These are phyloP conservation scores for Xanthia icteritia DNA, from an alignment of 2,888 invertebrate species.

Conservation along the genomic window DNA sequence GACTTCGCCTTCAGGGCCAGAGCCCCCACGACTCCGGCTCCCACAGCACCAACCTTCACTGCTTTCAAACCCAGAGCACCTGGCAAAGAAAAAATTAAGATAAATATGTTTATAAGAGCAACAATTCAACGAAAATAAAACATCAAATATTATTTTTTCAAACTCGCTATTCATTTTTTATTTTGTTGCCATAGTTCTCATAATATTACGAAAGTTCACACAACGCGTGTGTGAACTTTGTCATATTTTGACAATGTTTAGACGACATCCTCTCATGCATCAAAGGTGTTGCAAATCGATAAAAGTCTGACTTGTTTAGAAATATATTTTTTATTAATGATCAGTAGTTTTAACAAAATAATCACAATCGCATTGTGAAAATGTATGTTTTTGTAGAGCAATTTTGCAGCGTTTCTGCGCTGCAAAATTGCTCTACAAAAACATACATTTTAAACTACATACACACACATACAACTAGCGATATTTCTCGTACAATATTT, in stretches of 20 bases:
- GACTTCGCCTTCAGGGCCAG: slow-evolving; percentile 82
- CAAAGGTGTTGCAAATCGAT: not conserved
- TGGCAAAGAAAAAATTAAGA: slow-evolving; percentile 55
- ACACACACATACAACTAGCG: slow-evolving; percentile 23
- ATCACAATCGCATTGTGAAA: not conserved
- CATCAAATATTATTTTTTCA: not conserved
- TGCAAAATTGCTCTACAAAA: slow-evolving; percentile 1
- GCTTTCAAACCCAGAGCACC: slow-evolving; percentile 84
- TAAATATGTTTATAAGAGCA: not conserved
- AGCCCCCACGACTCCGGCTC: slow-evolving; percentile 81
- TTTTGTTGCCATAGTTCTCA: not conserved
- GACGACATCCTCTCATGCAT: not conserved
- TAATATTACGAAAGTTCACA: not conserved
- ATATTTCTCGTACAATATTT: slow-evolving; percentile 45
- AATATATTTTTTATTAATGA: too few species aligned
- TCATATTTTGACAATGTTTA: not conserved
- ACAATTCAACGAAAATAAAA: not conserved
- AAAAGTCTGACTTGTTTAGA: not conserved
- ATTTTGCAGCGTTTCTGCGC: too few species aligned
- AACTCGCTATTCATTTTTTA: not conserved
- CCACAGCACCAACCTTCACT: slow-evolving; percentile 81
- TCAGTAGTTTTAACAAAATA: not conserved
- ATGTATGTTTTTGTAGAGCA: too few species aligned
- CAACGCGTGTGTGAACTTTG: not conserved
- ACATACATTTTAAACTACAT: slow-evolving; percentile 4